These are phyloP conservation scores for Drosophila rellima DNA, from an alignment of 2,888 invertebrate species.

Conservation along the genomic window DNA sequence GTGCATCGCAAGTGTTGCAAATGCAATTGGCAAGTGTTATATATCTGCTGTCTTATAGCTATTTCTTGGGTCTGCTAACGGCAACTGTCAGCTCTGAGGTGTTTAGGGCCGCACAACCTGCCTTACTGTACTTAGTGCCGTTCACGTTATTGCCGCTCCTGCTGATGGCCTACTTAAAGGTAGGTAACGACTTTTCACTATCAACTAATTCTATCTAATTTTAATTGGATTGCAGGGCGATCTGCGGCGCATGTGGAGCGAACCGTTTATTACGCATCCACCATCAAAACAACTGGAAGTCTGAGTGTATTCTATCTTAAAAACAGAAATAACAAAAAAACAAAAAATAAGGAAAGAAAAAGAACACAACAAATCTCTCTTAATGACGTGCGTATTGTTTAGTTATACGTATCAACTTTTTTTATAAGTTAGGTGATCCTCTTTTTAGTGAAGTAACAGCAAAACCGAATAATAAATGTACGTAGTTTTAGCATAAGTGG, in stretches of 20 bases:
- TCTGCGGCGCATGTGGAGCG: constrained; percentile 98
- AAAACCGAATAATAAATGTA: constrained; percentile 72
- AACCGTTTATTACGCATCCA: constrained; percentile 94
- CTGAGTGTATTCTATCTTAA: constrained; percentile 87
- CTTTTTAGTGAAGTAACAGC: constrained; percentile 66
- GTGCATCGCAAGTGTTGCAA: constrained; percentile 22
- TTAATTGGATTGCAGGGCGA: constrained; percentile 90
- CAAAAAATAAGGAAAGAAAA: constrained; percentile 20
- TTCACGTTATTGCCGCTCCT: constrained; percentile 98
- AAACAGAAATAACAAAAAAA: constrained; percentile 33
- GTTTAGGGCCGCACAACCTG: constrained; percentile 99
- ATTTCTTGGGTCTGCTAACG: constrained; percentile 97
- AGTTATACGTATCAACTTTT: constrained; percentile 61
- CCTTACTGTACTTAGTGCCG: constrained; percentile 98
- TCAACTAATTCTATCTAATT: not conserved
- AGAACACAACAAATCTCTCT: constrained; percentile 61
- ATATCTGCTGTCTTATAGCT: constrained; percentile 83
- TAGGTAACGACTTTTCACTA: constrained; percentile 83
- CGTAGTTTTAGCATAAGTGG: constrained; percentile 60
- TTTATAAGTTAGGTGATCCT: constrained; percentile 68
- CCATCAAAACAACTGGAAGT: constrained; percentile 93
- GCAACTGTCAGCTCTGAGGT: constrained; percentile 99
- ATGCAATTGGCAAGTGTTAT: not conserved
- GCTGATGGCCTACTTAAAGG: constrained; percentile 99
- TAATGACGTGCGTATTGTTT: constrained; percentile 66